Percentiles rank a stretch among this genome's conserved stretches.
These are phyloP conservation scores for Rambutsinella grinnellia DNA, from an alignment of 2,888 invertebrate species.

Conservation along the genomic window DNA sequence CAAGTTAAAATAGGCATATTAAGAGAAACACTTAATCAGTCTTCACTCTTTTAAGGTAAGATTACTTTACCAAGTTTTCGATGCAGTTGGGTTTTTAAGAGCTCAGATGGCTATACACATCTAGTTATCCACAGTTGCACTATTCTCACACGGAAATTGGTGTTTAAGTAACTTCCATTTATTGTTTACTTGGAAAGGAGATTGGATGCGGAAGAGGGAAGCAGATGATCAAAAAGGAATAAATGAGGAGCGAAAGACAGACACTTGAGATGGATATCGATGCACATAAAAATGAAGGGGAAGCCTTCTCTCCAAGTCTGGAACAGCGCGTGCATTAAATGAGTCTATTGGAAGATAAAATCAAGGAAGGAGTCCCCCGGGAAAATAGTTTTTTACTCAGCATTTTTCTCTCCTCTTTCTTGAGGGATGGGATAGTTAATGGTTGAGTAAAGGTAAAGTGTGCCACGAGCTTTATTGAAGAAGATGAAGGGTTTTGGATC, in stretches of 20 bases:
- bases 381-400: constrained; percentile 3
- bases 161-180: constrained; percentile 25
- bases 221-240: too few species aligned
- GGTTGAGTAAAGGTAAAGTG: too few species aligned
- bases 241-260: too few species aligned
- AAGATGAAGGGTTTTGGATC: background rate
- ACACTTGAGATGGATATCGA: constrained; percentile 43
- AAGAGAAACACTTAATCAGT: constrained; percentile 55
- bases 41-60: constrained; percentile 29
- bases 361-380: constrained; percentile 36
- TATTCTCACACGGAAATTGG: constrained; percentile 31
- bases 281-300: background rate
- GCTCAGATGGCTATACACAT: constrained; percentile 11
- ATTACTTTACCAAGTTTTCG: constrained; percentile 47
- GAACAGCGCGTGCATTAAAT: constrained; percentile 49
- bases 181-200: background rate
- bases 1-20: constrained; percentile 30
- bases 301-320: background rate
- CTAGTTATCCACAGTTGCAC: constrained; percentile 30
- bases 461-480: background rate
- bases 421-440: too few species aligned
- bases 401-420: too few species aligned
- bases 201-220: too few species aligned
- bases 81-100: background rate
- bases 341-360: constrained; percentile 53